Percentiles rank a stretch among this genome's conserved stretches.
Evolutionary conservation across 2,113 vertebrate genomes (phyloP).

Genomic region (Dasyornis broadbenti): DNA sequence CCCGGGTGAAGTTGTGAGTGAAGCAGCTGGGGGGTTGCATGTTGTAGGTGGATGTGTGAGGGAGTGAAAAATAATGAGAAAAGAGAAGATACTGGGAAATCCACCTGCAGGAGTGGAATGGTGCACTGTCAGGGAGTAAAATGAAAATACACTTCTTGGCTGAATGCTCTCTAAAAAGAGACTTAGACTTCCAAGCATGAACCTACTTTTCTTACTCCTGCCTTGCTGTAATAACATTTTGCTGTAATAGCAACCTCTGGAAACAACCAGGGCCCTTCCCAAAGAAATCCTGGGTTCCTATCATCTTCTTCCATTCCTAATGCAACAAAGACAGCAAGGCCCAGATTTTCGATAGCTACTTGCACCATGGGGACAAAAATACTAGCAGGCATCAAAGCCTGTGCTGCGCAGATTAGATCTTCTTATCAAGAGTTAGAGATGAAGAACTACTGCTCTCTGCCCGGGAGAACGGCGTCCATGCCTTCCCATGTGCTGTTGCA

Average conservation of each 20-base stretch:
- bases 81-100: not conserved
- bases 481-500: not conserved
- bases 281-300: not conserved
- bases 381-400: conserved; percentile 3
- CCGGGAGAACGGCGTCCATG: not conserved
- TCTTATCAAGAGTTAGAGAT: conserved; percentile 27
- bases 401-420: conserved; percentile 8
- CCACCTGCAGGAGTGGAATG: not conserved
- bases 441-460: not conserved
- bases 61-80: not conserved
- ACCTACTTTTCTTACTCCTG: not conserved
- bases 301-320: not conserved
- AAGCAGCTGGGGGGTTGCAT: not conserved
- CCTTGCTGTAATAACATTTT: not conserved
- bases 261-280: not conserved
- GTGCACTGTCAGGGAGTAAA: not conserved
- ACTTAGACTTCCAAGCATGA: not conserved
- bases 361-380: not conserved
- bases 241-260: not conserved
- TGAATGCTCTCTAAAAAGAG: not conserved
- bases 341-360: not conserved
- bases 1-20: not conserved
- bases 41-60: not conserved
- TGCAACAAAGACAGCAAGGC: not conserved
- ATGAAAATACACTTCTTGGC: not conserved